Evolutionary conservation across 2,113 vertebrate genomes (phyloP), one percentile per base, ranked within the genome.

Genomic region (Sapajus apella): DNA sequence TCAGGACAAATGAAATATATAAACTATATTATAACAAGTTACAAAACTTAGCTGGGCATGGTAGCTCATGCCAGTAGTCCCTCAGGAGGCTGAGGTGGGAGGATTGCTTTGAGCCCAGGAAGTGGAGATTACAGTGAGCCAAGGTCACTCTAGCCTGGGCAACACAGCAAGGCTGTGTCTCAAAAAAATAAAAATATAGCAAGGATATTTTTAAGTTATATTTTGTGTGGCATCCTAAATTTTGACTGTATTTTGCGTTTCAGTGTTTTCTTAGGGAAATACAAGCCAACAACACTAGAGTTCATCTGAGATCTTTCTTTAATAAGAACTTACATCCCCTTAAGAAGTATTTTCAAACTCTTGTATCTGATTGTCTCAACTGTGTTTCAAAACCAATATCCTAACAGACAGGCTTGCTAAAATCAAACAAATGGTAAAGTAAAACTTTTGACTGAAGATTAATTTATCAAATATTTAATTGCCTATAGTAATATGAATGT

Each of bases 251-350:
- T 43, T 87, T 92, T 88, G 17, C 72, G 21, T 90, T 55, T 82
- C 45, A 73, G 25, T 90, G 72, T 70, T 21, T 72, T 87, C 30
- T 85, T 95, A 64, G 30, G 37, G 52, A 96, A 96, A 58, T 56
- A 8, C 8, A 87, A 70, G 3, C 61, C 30, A 43, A 6, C 16
- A 64, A 52, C 45, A 3, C 68, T 52, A 87, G 66, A 86, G 32
- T 20, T 70, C 40, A 18, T 81, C 72, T 13, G 68, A 87, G 73
- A 61, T 86, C 17, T 17, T 82, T 89, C 2, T 88, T 92, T 61
- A 79, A 56, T 58, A 72, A 94, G 32, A 64, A 52, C 58, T 87
- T 84, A 37, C 43, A 8, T 90, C 37, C 45, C 47, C 37, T 45
- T 35, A 61, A 37, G 35, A 94, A 87, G 30, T 37, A 73, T 37